Evolutionary conservation across 2,113 vertebrate genomes (phyloP), one percentile per base, ranked within the genome.

Genomic region (Motacilla alba): DNA sequence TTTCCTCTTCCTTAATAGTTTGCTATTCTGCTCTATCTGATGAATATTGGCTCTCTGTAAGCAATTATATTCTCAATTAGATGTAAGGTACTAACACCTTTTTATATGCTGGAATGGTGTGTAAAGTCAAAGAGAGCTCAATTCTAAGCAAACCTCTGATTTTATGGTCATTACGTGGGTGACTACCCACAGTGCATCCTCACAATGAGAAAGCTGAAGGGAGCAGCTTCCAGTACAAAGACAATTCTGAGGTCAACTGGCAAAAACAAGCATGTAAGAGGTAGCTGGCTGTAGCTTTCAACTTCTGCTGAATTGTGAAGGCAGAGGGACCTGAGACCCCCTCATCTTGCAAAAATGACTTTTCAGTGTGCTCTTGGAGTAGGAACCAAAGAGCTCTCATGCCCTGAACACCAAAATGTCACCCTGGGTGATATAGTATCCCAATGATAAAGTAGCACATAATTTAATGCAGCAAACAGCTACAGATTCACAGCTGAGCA

Each of bases 401-500:
- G 75, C 63, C 52, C 74, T 44, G 19, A 85, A 76, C 81, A 58
- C 64, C 50, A 77, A 66, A 58, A 59, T 67, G 18, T 39, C 79
- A 46, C 37, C 46, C 43, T 43, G 2, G 80, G 33, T 70, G 75
- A 69, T 79, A 50, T 0, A 39, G 19, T 39, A 33, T 6, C 62
- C 31, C 73, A 81, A 85, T 87, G 58, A 7, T 84, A 46, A 64
- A 68, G 53, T 30, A 60, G 53, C 62, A 69, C 30, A 18, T 74
- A 53, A 94, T 88, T 83, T 76, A 91, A 63, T 70, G 72, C 43
- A 53, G 62, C 7, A n/a, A 72, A 43, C 49, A 89, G 93, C 49
- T 69, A 91, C 53, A 83, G 66, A 85, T 85, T 91, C 93, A 85
- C 87, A 95, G 75, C 46, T 82, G 75, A 91, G 80, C 58, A 76